Base-by-base conservation (phyloP, 2,797 vertebrate species). In the Selene dorsalis region DNA sequence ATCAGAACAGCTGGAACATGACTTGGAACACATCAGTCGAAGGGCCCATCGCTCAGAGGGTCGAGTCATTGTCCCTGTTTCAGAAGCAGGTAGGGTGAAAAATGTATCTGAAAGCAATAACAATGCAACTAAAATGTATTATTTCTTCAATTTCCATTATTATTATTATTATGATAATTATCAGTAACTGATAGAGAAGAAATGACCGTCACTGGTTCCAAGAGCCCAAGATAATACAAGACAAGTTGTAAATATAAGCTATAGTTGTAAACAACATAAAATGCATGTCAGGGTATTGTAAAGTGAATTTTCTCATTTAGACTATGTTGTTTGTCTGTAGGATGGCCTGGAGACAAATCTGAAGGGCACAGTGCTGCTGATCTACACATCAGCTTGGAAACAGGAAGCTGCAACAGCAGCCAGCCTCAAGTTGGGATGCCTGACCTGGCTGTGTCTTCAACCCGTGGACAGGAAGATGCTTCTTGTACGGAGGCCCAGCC, bases 31-130 rank as follows among this genome's bases (percentile, higher is more conserved):
- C 57, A 73, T 93, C 66, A 83, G 63, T 53, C 65, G 60, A 45
- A 88, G 91, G 86, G 79, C 85, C 63, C 75, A 75, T 70, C 71
- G 26, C 52, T 93, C 93, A 6, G 88, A 86, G 24, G 88, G 83
- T 4, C 64, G 76, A 20, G 58, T 82, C 5, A 26, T 82, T 22
- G 8, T 75, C 32, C 53, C 77, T 5, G 64, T 83, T 22, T 24
- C 5, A 35, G 73, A 59, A 18, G 52, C 41, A 80, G 91, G 93
- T 94, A 48, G 84, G 88, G 1, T 59, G 0, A 43, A 47, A 58
- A 48, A 74, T 62, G 4, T 60, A 12, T 30, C 28, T 30, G 28
- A 30, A 30, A 3, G 30, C 32, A 14, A 24, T n/a, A 47, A 16
- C 0, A 4, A 9, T 38, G 13, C 6, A 48, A 6, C 17, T n/a